These are phyloP conservation scores for Crenichthys baileyi DNA, from an alignment of 2,797 vertebrate genomes.

Conservation along the genomic window DNA sequence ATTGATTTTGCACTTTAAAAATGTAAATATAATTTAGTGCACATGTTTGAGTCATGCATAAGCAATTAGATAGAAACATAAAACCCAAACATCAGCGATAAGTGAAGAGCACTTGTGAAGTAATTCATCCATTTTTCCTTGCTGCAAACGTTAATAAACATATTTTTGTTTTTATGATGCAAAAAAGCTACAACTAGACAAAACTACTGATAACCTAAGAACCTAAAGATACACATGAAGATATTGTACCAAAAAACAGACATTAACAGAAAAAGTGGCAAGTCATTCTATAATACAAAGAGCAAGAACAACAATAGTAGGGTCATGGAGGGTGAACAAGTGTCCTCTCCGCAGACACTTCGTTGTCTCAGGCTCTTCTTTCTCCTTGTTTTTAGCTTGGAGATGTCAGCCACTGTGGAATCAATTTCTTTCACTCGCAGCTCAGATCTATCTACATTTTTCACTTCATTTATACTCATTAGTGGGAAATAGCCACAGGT, in stretches of 20 bases:
- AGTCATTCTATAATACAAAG: conserved; percentile 31
- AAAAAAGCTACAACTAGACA: conserved; percentile 1
- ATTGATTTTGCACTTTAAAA: conserved; percentile 34
- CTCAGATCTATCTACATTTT: conserved; percentile 72
- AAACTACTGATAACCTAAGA: background rate
- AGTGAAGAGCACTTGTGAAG: conserved; percentile 45
- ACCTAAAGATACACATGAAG: conserved; percentile 5
- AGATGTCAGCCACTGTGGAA: conserved; percentile 61
- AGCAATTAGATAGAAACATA: conserved; percentile 45
- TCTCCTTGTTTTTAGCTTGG: conserved; percentile 51
- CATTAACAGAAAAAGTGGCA: conserved; percentile 25
- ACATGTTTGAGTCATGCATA: conserved; percentile 51
- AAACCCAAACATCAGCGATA: conserved; percentile 53
- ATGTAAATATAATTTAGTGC: conserved; percentile 52
- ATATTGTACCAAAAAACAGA: conserved; percentile 19
- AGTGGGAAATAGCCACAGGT: conserved; percentile 66
- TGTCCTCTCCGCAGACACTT: conserved; percentile 21
- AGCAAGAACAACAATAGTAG: conserved; percentile 18
- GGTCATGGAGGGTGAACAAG: conserved; percentile 30
- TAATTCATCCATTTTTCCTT: conserved; percentile 30
- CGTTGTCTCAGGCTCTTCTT: conserved; percentile 37
- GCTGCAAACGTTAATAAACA: conserved; percentile 13
- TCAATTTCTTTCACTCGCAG: conserved; percentile 65
- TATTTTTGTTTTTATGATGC: conserved; percentile 40
- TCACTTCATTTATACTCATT: conserved; percentile 77